Conservation (phyloP, 1,140 invertebrate species). For the Drosophila rhopaloa region DNA sequence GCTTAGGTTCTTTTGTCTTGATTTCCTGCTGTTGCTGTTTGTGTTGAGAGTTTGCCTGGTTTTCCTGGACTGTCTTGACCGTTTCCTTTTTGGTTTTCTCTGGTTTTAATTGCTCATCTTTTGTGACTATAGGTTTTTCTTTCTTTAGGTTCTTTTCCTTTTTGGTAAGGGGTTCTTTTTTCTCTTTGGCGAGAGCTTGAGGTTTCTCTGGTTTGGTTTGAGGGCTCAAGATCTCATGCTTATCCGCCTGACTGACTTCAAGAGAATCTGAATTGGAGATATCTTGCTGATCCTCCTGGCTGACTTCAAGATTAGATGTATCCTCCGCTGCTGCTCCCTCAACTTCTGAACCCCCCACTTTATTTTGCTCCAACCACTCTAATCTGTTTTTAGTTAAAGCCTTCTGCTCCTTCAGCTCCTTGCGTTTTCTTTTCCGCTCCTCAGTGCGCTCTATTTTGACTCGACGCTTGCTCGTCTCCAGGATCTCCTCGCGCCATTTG, state of each 20-base stretch:
- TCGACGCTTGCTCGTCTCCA: slow-evolving; percentile 68
- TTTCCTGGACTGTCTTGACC: background rate
- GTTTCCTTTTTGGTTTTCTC: background rate
- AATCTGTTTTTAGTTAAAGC: slow-evolving; percentile 55
- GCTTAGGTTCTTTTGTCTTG: slow-evolving; percentile 4
- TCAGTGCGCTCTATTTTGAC: slow-evolving; percentile 62
- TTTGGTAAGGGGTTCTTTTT: background rate
- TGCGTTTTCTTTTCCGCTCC: slow-evolving; percentile 56
- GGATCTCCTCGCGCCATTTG: slow-evolving; percentile 65
- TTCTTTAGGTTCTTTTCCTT: background rate
- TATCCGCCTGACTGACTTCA: background rate
- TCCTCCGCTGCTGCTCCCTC: background rate
- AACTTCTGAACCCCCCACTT: slow-evolving; percentile 4
- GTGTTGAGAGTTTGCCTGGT: background rate
- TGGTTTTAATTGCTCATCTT: background rate
- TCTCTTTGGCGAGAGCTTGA: background rate
- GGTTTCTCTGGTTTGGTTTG: background rate
- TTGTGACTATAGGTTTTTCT: background rate
- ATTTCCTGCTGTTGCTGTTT: background rate
- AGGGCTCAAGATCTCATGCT: background rate
- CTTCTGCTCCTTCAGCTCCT: slow-evolving; percentile 68
- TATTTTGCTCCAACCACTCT: slow-evolving; percentile 70
- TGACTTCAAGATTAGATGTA: background rate
- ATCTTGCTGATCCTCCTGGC: too few species aligned
- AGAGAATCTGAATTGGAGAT: too few species aligned